Base-by-base conservation (phyloP, 2,113 vertebrate genomes). In the Antigone vipio region DNA sequence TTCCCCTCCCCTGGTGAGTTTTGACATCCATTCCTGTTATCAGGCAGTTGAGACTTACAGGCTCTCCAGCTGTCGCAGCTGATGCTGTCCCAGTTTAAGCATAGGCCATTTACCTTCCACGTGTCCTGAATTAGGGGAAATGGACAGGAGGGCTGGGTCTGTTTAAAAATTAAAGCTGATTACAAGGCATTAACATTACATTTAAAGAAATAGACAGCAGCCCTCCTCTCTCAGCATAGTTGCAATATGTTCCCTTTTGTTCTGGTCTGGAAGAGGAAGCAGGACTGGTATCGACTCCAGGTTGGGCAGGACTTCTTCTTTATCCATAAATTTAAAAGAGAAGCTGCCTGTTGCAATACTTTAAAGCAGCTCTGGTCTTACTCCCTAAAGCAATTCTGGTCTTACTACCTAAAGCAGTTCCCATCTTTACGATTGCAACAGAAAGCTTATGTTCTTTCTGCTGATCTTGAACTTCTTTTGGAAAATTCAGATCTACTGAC, bases 81-180 rank as follows among this genome's bases (percentile, higher is more conserved):
- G 52, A 24, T 66, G 92, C 96, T 88, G 85, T 55, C 94, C 94
- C 9, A 45, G 15, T 87, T 89, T 91, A 71, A 95, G 91, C 92
- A 3, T 8, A 90, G 92, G 38, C 96, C 94, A 66, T 95, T 96
- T 93, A 91, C 95, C 93, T 96, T 92, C 97, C 91, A 94, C 90
- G 80, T 77, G 90, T 90, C 77, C 96, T 67, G 89, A 96, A 95
- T 93, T 93, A 97, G 92, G 88, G 90, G 85, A 93, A 92, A 90
- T 93, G 93, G 96, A 92, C 95, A 89, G 92, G 91, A 97, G 94
- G 92, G 91, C 81, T 56, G 94, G 94, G 52, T 59, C 94, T 98
- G 53, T 97, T 98, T 97, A 97, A 98, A 98, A 98, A 98, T 97
- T 97, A 97, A 98, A 98, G 95, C 98, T 98, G 96, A 97, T 98